phyloP scores from a whole-genome alignment of 2,113 vertebrate species.

The Suricata suricatta region DNA sequence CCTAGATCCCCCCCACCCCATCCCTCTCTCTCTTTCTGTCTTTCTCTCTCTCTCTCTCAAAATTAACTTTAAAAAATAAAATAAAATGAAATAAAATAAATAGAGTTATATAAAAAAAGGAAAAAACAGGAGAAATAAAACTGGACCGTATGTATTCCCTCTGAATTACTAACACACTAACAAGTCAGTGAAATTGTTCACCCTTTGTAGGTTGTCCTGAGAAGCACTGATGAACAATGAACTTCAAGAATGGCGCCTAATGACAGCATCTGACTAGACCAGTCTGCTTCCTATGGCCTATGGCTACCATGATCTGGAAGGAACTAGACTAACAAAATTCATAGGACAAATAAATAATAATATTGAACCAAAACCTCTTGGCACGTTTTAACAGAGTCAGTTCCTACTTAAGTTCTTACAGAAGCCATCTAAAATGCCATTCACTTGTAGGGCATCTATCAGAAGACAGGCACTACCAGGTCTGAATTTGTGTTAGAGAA shows the following conservation, averaged over 20 bases:
- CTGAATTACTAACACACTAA: not conserved
- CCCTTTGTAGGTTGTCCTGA: not conserved
- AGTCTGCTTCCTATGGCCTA: not conserved
- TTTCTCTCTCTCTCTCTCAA: too few relatives aligned
- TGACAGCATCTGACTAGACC: not conserved
- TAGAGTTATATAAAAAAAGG: not conserved
- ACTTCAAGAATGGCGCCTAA: not conserved
- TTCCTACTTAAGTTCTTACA: not conserved
- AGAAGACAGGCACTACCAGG: not conserved
- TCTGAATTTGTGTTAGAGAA: not conserved
- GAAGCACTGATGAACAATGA: not conserved
- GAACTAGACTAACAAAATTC: not conserved
- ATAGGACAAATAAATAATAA: not conserved
- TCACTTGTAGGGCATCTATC: not conserved
- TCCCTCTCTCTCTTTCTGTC: too few relatives aligned
- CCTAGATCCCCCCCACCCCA: too few relatives aligned
- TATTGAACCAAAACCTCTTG: not conserved
- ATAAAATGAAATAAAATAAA: too few relatives aligned
- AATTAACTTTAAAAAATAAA: too few relatives aligned
- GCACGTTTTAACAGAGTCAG: not conserved
- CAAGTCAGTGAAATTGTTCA: not conserved
- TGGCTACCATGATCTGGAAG: not conserved
- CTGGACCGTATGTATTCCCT: not conserved
- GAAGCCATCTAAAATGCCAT: not conserved
- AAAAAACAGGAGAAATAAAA: conserved; percentile 18